phyloP scores from a whole-genome alignment of 2,113 vertebrate genomes.

The Cyprinodon variegatus region DNA sequence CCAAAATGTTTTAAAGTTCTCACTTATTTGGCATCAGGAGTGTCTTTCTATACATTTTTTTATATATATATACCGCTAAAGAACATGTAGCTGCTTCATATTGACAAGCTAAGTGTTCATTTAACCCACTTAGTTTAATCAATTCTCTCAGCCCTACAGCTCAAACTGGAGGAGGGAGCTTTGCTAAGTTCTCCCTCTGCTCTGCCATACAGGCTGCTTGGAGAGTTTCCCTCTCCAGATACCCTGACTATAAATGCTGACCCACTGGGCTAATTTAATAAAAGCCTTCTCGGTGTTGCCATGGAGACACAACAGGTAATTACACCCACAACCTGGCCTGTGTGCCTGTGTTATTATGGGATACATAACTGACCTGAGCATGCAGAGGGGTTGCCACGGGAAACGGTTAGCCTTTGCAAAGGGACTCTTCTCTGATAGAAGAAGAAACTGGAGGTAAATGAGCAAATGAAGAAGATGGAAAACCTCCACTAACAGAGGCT shows the following conservation, averaged over 20 bases:
- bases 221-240: conserved; percentile 50
- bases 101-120: not conserved
- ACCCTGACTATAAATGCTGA: conserved; percentile 56
- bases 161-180: conserved; percentile 29
- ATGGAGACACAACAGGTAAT: conserved; percentile 68
- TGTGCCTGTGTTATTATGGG: conserved; percentile 60
- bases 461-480: conserved; percentile 31
- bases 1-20: not conserved
- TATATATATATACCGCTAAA: not conserved
- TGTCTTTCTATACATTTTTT: not conserved
- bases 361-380: conserved; percentile 54
- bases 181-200: conserved; percentile 20
- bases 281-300: conserved; percentile 65
- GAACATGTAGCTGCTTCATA: not conserved
- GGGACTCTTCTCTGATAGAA: conserved; percentile 34
- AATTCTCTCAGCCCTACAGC: not conserved
- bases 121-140: not conserved
- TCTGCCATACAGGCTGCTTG: conserved; percentile 45
- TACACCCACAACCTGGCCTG: conserved; percentile 54
- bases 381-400: conserved; percentile 56
- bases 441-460: conserved; percentile 36
- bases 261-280: conserved; percentile 78
- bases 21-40: not conserved
- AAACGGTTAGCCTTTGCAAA: conserved; percentile 48
- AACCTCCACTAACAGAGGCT: conserved; percentile 14